A percentile compares a stretch with the other conserved stretches of the same genome.
Conservation (phyloP, 2,113 vertebrate genomes). For the Bombycilla garrulus region DNA sequence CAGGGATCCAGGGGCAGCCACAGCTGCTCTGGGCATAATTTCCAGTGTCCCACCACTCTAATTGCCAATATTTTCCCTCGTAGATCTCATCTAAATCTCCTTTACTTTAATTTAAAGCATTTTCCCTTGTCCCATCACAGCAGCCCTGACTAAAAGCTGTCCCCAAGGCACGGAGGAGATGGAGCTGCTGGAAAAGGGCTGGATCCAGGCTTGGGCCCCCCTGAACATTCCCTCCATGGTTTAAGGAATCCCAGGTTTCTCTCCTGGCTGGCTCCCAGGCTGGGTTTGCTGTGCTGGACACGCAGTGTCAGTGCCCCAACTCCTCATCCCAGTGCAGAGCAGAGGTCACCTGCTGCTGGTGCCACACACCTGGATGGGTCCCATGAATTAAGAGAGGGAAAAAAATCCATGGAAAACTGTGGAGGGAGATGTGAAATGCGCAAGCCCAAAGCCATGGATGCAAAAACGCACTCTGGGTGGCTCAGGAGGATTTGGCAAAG, state of each 20-base stretch:
- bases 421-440: neutral
- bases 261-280: neutral
- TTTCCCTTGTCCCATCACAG: neutral
- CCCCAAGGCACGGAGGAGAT: neutral
- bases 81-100: neutral
- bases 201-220: neutral
- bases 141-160: no score
- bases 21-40: neutral
- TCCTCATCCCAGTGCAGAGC: neutral
- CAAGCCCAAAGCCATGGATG: neutral
- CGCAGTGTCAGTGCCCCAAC: neutral
- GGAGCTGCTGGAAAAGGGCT: neutral
- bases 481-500: neutral
- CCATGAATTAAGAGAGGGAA: neutral
- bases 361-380: neutral
- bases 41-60: neutral
- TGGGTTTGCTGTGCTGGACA: fast-evolving
- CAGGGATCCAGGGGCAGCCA: neutral
- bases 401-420: neutral
- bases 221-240: neutral
- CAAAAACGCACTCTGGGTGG: neutral
- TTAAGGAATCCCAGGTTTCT: neutral
- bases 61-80: neutral
- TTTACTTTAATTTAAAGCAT: neutral
- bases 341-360: neutral